Evolutionary conservation across 2,888 invertebrate genomes (phyloP).

Genomic region (Ormyrus thymus): DNA sequence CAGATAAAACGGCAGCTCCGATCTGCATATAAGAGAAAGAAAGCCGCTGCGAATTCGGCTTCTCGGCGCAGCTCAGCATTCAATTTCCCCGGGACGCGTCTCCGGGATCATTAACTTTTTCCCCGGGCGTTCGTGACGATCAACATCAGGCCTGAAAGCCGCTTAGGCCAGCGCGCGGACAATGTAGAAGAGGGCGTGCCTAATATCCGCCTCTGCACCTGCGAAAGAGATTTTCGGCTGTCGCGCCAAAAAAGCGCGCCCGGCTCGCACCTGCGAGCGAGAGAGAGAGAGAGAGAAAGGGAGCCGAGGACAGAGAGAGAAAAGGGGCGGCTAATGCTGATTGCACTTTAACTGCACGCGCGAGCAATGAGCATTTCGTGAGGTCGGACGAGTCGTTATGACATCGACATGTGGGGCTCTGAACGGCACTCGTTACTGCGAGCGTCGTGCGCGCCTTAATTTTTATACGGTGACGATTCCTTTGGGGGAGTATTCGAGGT

Average conservation of each 20-base stretch:
- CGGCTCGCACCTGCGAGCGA: constrained; percentile 29
- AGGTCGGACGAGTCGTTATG: too few species aligned
- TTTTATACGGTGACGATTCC: not conserved
- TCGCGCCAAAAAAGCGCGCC: not conserved
- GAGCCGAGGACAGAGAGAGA: not conserved
- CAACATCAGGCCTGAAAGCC: not conserved
- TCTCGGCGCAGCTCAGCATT: too few species aligned
- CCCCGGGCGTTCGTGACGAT: not conserved
- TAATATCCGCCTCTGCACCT: constrained; percentile 32
- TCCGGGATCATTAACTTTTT: too few species aligned
- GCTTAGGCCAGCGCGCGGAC: constrained; percentile 2
- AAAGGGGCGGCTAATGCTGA: constrained; percentile 42
- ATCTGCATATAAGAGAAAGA: too few species aligned
- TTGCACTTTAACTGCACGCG: constrained; percentile 47
- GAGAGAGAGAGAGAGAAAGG: not conserved
- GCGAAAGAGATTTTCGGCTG: constrained; percentile 21
- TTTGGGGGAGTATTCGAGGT: not conserved
- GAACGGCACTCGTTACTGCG: too few species aligned
- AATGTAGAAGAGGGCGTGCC: constrained; percentile 27
- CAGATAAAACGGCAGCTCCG: too few species aligned
- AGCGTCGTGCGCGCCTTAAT: constrained; percentile 2
- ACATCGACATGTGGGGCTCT: too few species aligned
- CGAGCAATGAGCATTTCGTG: not conserved
- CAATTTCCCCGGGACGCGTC: too few species aligned
- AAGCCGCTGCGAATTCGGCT: too few species aligned